A percentile compares a stretch with the other conserved stretches of the same genome.
These are phyloP conservation scores for Zophobas morio DNA, from an alignment of 1,140 invertebrate species.

Conservation along the genomic window DNA sequence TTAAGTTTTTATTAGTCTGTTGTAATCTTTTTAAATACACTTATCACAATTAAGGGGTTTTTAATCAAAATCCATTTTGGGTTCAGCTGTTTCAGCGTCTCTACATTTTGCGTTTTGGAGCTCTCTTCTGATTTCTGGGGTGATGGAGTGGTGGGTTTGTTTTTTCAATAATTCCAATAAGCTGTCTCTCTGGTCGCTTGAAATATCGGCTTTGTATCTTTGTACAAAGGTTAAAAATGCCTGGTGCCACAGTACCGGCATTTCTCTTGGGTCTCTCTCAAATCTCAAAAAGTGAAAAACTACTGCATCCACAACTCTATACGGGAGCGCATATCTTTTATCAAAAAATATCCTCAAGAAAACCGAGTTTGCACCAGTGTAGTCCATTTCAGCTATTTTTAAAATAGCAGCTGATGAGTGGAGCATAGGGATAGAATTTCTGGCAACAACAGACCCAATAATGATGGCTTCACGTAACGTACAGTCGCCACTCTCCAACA, in stretches of 20 bases:
- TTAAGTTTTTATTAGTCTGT: conserved; percentile 33
- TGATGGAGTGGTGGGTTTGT: conserved; percentile 88
- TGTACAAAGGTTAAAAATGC: conserved; percentile 94
- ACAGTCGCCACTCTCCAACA: conserved; percentile 85
- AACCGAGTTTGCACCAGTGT: conserved; percentile 97
- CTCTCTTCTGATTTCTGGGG: conserved; percentile 88
- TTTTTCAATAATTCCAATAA: conserved; percentile 82
- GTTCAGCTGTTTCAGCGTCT: conserved; percentile 75
- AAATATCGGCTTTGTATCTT: conserved; percentile 95
- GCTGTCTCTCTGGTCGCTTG: conserved; percentile 91
- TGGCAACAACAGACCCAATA: conserved; percentile 90
- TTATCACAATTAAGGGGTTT: conserved; percentile 30
- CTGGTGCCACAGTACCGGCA: conserved; percentile 99
- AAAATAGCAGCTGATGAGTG: conserved; percentile 96
- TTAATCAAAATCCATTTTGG: conserved; percentile 62
- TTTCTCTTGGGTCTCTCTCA: conserved; percentile 82
- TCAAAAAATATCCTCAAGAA: conserved; percentile 96
- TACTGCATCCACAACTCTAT: conserved; percentile 94
- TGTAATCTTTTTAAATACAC: conserved; percentile 27
- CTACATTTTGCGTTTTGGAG: conserved; percentile 86
- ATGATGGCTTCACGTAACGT: conserved; percentile 96
- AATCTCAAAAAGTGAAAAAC: conserved; percentile 97
- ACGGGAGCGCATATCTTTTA: conserved; percentile 98
- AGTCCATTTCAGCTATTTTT: conserved; percentile 98
- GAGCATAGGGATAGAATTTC: conserved; percentile 95